Evolutionary conservation across 1,140 invertebrate species (phyloP).

Genomic region (Eulimnadia texana): DNA sequence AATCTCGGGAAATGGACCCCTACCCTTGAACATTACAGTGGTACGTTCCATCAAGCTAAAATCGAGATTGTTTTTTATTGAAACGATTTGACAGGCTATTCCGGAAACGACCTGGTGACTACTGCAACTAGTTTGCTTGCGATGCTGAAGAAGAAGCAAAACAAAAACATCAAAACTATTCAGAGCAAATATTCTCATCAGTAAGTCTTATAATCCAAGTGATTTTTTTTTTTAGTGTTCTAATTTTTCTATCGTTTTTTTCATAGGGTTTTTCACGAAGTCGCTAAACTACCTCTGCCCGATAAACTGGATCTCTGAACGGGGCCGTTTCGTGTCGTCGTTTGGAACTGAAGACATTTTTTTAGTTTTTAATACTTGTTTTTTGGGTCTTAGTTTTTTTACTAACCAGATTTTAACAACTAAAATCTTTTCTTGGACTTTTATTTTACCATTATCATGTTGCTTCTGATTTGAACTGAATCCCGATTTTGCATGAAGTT

Average conservation of each 20-base stretch:
- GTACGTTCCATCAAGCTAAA: no score
- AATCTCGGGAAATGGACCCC: conserved; percentile 53
- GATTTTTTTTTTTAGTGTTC: neutral
- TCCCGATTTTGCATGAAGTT: neutral
- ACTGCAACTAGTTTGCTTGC: conserved; percentile 57
- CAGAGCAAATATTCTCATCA: conserved; percentile 88
- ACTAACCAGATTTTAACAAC: neutral
- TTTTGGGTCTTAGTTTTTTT: conserved; percentile 16
- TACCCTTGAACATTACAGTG: conserved; percentile 73
- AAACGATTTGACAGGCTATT: conserved; percentile 15
- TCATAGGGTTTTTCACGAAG: conserved; percentile 59
- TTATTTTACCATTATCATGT: no score
- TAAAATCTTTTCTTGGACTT: no score
- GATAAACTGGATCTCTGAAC: conserved; percentile 28
- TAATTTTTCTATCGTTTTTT: conserved; percentile 30
- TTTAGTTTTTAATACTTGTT: conserved; percentile 17
- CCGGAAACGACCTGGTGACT: conserved; percentile 52
- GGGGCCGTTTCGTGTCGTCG: neutral
- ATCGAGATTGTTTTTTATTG: neutral
- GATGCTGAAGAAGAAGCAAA: conserved; percentile 54
- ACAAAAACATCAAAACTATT: conserved; percentile 64
- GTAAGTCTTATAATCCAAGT: conserved; percentile 35
- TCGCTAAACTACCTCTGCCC: conserved; percentile 32
- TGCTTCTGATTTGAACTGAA: neutral
- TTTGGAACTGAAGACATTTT: neutral